Base-by-base conservation (phyloP, 2,888 invertebrate genomes). In the Eumacrocentrus americanus region DNA sequence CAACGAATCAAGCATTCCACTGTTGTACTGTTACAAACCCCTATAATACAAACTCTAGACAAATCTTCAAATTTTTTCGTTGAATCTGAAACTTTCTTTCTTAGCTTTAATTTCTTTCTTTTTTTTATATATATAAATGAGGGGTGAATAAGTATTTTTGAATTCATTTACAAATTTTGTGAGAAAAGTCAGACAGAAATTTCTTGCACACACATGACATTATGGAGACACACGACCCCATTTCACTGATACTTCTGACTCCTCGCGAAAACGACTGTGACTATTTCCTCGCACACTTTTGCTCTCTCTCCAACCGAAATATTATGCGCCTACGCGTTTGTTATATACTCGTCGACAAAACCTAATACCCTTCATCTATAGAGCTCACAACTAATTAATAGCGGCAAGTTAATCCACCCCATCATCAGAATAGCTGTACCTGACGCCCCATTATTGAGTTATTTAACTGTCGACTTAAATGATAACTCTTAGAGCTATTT, bases 111-210 rank as follows among this genome's bases (percentile, higher is more conserved):
- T n/a, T n/a, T n/a, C n/a, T n/a, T n/a, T n/a, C n/a, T n/a, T n/a
- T n/a, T n/a, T n/a, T n/a, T n/a, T n/a, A n/a, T n/a, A 35, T 35
- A 35, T 11, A 35, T 35, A 7, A 35, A 6, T 11, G 20, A 46
- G 6, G 20, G 12, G 22, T 29, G 16, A 29, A 29, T 29, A 34
- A 66, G 68, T 76, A 76, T 75, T 73, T 72, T 64, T 63, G 68
- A 69, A 69, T 67, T 72, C 72, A 76, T 76, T 76, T 75, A 72
- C 69, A 62, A 64, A 69, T 70, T 70, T 66, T 64, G 59, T 56
- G 68, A 64, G 68, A 64, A 70, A 70, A 69, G 61, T 63, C 62
- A 60, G 60, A 55, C 48, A 48, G 6, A 18, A 42, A 59, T 62
- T 59, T 55, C 56, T 59, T 23, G 56, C 52, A 25, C 47, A 50